Conservation (phyloP, 2,888 invertebrate species). For the Bellardia bayeri region DNA sequence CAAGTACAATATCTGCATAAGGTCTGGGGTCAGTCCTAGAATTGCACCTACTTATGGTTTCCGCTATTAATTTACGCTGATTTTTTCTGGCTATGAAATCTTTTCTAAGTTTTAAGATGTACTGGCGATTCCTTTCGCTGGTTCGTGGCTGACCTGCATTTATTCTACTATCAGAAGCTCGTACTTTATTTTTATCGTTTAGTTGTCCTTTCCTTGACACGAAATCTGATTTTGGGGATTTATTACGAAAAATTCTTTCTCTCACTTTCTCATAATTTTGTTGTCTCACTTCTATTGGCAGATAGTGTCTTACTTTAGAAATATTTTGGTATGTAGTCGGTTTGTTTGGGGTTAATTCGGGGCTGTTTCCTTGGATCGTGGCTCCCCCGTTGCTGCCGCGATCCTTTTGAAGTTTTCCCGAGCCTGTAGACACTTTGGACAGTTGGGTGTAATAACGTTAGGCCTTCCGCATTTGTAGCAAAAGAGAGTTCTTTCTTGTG, state of each 20-base stretch:
- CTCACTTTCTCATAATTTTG: background rate
- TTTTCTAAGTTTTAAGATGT: too few species aligned
- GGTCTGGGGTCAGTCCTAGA: too few species aligned
- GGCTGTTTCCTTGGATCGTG: background rate
- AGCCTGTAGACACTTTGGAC: background rate
- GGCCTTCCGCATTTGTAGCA: constrained; percentile 31
- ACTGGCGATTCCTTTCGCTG: too few species aligned
- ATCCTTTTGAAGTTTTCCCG: background rate
- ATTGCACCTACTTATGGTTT: too few species aligned
- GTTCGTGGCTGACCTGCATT: too few species aligned
- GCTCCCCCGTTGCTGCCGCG: constrained; percentile 7
- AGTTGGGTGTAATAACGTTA: constrained; percentile 1
- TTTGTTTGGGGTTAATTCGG: background rate
- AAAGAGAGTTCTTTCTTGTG: constrained; percentile 5
- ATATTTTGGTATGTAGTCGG: background rate
- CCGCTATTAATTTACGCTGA: too few species aligned
- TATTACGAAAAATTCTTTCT: background rate
- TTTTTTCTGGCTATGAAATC: too few species aligned
- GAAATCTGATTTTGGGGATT: too few species aligned
- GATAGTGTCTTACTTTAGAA: background rate
- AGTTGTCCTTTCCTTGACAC: too few species aligned
- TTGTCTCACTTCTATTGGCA: background rate
- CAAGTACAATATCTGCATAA: too few species aligned
- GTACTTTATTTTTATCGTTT: too few species aligned
- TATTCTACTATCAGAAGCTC: too few species aligned